Base-by-base conservation (phyloP, 2,888 invertebrate species). In the Hesperia comma region DNA sequence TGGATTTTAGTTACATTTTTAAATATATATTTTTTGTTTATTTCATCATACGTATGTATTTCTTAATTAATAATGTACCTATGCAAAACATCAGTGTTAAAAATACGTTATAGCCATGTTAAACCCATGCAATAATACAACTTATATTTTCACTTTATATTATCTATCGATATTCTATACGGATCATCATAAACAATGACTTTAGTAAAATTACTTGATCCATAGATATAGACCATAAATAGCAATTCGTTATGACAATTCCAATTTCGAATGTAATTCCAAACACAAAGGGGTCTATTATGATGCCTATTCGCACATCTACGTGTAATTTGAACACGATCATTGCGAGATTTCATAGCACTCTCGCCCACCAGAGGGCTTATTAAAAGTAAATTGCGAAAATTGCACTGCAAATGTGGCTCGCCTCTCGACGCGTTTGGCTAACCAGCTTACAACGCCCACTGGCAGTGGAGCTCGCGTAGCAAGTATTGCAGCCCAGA, bases 381-480 rank as follows among this genome's bases (percentile, higher is more conserved):
- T 91, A 91, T 91, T 92, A 90, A 89, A 90, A 89, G 88, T 87
- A 88, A 90, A 92, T 91, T 92, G 88, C 87, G 86, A 90, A 91
- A 92, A 92, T 90, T 92, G 90, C 88, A 86, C 82, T 80, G 88
- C 91, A 90, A 92, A 92, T 91, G 90, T 86, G 88, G 86, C 89
- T 84, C 76, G 73, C 72, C 86, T 83, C 82, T 81, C 73, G 68
- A 69, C 83, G 79, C 83, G 79, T 81, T 84, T 83, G 74, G 75
- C 79, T 90, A 90, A 90, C 90, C 81, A 81, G 84, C 88, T 88
- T 87, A 90, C 61, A 53, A 26, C 60, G 55, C 14, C 84, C 80
- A 80, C 60, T 68, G 63, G 73, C 70, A 68, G 69, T 71, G 71
- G 85, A 81, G 63, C 83, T 71, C 41, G 69, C 71, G 64, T 69